Percentiles rank a stretch among this genome's conserved stretches.
Evolutionary conservation across 2,888 invertebrate species (phyloP).

Genomic region (Heliconius ismenius): DNA sequence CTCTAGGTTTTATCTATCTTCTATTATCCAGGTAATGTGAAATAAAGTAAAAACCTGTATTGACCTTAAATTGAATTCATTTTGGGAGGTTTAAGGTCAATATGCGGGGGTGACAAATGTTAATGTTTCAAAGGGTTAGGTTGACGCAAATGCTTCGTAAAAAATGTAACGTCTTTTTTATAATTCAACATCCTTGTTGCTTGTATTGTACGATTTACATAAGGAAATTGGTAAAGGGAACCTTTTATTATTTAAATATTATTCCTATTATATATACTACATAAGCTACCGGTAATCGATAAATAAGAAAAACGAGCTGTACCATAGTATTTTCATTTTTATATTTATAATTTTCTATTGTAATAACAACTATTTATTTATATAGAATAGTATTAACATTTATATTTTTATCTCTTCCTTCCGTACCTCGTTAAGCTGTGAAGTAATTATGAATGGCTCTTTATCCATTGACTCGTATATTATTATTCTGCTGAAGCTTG

Average conservation of each 20-base stretch:
- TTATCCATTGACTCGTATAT: too few species aligned
- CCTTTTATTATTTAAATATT: slow-evolving; percentile 1
- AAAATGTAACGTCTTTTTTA: slow-evolving; percentile 31
- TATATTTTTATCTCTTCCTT: too few species aligned
- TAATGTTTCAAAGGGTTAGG: slow-evolving; percentile 33
- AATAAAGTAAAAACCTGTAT: background rate
- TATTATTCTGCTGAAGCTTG: too few species aligned
- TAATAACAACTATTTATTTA: too few species aligned
- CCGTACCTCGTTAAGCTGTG: too few species aligned
- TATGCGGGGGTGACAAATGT: slow-evolving; percentile 31
- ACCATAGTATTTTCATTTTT: too few species aligned
- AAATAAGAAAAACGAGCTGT: background rate
- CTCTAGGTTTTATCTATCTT: too few species aligned
- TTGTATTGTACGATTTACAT: slow-evolving; percentile 18
- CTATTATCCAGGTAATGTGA: too few species aligned
- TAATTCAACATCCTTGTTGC: slow-evolving; percentile 29
- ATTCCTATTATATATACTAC: background rate
- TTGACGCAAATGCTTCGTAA: slow-evolving; percentile 30
- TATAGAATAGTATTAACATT: too few species aligned
- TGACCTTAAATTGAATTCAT: background rate
- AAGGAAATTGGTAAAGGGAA: slow-evolving; percentile 21
- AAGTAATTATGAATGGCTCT: too few species aligned
- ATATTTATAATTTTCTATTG: too few species aligned
- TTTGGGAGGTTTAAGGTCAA: background rate
- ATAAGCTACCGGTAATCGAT: background rate